Evolutionary conservation across 2,888 invertebrate species (phyloP).

Genomic region (Megamerina dolium): DNA sequence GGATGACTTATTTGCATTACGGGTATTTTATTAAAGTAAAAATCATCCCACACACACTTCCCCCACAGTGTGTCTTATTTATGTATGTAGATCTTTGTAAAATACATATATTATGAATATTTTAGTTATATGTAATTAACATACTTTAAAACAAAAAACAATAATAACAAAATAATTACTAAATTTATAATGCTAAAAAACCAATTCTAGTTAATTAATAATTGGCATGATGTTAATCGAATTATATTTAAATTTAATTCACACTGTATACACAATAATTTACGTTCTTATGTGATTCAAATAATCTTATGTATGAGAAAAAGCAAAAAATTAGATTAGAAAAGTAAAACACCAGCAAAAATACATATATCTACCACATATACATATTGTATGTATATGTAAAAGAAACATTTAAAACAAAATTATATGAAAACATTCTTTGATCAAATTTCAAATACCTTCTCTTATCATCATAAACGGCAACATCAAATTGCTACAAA

Average conservation of each 20-base stretch:
- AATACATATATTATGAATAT: not conserved
- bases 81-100: not conserved
- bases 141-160: too few relatives aligned
- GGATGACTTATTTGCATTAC: too few relatives aligned
- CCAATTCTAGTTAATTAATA: slow-evolving; percentile 3
- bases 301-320: slow-evolving; percentile 12
- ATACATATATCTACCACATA: slow-evolving; percentile 12
- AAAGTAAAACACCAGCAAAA: slow-evolving; percentile 13
- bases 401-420: not conserved
- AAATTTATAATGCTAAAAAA: not conserved
- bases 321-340: slow-evolving; percentile 13
- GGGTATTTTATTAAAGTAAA: not conserved
- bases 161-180: too few relatives aligned
- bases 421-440: slow-evolving; percentile 4
- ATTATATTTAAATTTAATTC: not conserved
- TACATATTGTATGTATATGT: not conserved
- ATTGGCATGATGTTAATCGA: slow-evolving; percentile 4
- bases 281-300: slow-evolving; percentile 1
- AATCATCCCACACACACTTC: not conserved
- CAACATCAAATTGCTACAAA: not conserved
- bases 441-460: slow-evolving; percentile 11
- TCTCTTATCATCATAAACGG: not conserved
- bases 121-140: not conserved
- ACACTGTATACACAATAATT: not conserved
- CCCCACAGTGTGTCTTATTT: not conserved